These are phyloP conservation scores for Drosophila willistoni DNA, from an alignment of 1,140 invertebrate genomes.

Conservation along the genomic window DNA sequence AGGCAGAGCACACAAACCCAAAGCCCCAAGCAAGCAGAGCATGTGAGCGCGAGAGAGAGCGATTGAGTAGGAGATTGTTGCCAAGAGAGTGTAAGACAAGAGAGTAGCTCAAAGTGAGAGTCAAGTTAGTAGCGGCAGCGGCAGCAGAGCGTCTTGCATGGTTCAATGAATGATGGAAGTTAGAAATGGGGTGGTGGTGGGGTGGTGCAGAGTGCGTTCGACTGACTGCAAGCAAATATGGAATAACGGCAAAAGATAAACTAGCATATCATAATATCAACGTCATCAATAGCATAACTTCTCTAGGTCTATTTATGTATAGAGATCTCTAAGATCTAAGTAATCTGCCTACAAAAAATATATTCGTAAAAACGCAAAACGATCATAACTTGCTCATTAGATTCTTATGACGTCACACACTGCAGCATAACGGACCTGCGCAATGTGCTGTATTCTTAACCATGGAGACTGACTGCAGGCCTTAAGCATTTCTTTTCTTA, in stretches of 20 bases:
- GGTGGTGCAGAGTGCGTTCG: constrained; percentile 22
- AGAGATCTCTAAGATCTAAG: too few species aligned
- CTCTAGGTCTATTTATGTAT: too few species aligned
- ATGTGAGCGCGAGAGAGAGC: constrained; percentile 11
- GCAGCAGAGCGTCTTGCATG: constrained; percentile 2
- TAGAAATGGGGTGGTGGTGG: not conserved
- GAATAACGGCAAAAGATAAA: constrained; percentile 51
- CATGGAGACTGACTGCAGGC: constrained; percentile 11
- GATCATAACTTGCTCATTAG: not conserved
- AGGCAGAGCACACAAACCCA: constrained; percentile 58
- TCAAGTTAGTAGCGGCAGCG: constrained; percentile 1
- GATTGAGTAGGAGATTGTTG: not conserved
- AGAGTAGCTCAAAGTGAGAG: constrained; percentile 31
- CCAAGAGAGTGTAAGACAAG: not conserved
- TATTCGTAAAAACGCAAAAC: not conserved
- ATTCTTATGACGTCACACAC: not conserved
- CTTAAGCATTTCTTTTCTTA: constrained; percentile 24
- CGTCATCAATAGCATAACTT: not conserved
- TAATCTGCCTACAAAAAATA: not conserved
- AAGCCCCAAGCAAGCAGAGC: constrained; percentile 31
- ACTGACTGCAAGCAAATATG: constrained; percentile 50
- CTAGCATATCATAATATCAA: not conserved
- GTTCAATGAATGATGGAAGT: constrained; percentile 14
- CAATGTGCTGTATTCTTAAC: constrained; percentile 21
- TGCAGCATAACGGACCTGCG: not conserved